Base-by-base conservation (phyloP, 2,113 vertebrate genomes). In the Corythornis cristatus region DNA sequence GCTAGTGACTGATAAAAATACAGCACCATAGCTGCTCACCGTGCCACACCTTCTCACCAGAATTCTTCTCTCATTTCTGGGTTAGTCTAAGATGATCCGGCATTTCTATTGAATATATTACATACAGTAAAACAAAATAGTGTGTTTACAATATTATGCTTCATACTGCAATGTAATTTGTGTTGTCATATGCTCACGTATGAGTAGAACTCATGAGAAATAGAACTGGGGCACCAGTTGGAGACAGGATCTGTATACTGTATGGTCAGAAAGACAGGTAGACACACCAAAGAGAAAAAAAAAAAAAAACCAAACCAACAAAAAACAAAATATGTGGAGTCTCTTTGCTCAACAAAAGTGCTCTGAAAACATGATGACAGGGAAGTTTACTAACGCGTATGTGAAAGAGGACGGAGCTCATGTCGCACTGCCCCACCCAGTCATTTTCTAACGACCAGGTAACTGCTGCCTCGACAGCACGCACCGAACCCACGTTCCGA, bases 381-480 rank as follows among this genome's bases (percentile, higher is more conserved):
- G 46, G 8, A 40, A 18, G 2, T 15, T 56, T 28, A 58, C 43
- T 40, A 75, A 57, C 22, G 8, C 5, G 0, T 4, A 12, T 3
- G 43, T 26, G 25, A 12, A 15, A 53, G 10, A 56, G 8, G 12
- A 8, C 21, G 9, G 54, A 68, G 42, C 25, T 42, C 11, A 31
- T 2, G 5, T 4, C 6, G 54, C 61, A 18, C 22, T 0, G 2
- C 5, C 8, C 19, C 43, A 17, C 42, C 35, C 28, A 16, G 53
- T 2, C 35, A 12, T 4, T 8, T 31, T 26, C n/a, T 13, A 40
- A 21, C 9, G 28, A 7, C 7, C 16, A 8, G 33, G 0, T 8
- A 42, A 18, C 35, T 6, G 26, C 45, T 9, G 7, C 33, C 6
- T 18, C 14, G 6, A 6, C 3, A 8, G 28, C 35, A 5, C 1